Evolutionary conservation across 2,797 vertebrate genomes (phyloP).

Genomic region (Mareca strepera): DNA sequence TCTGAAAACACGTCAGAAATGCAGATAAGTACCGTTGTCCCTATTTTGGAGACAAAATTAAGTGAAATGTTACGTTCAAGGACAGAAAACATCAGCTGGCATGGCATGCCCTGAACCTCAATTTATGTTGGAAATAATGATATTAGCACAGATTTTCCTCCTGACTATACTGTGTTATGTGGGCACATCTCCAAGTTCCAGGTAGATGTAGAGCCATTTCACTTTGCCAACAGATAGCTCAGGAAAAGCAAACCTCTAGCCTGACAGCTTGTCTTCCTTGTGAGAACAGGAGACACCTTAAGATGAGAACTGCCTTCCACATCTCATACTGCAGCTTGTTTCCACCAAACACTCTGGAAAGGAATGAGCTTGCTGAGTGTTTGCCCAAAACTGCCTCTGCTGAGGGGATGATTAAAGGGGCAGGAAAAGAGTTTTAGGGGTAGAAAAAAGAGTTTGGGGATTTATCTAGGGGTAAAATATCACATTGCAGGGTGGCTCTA

Average conservation of each 20-base stretch:
- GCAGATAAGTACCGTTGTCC: background rate
- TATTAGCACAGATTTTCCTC: background rate
- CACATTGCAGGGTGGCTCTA: background rate
- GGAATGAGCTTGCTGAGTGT: background rate
- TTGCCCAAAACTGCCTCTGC: background rate
- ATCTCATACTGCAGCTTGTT: background rate
- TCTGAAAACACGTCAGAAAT: background rate
- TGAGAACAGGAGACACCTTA: background rate
- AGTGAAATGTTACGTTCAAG: background rate
- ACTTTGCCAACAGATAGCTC: background rate
- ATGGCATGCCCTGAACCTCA: background rate
- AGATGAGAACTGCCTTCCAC: background rate
- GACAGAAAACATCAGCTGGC: background rate
- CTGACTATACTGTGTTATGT: background rate
- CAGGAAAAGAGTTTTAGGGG: too few relatives aligned
- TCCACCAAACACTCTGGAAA: background rate
- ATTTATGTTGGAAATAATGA: background rate
- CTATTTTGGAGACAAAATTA: background rate
- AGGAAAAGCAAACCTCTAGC: background rate
- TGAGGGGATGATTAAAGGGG: background rate
- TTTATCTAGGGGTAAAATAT: background rate
- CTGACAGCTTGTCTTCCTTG: background rate
- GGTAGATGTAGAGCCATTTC: background rate
- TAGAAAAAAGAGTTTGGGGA: too few relatives aligned
- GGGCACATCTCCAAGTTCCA: background rate